Evolutionary conservation across 2,113 vertebrate genomes (phyloP).

Genomic region (Axis porcinus): DNA sequence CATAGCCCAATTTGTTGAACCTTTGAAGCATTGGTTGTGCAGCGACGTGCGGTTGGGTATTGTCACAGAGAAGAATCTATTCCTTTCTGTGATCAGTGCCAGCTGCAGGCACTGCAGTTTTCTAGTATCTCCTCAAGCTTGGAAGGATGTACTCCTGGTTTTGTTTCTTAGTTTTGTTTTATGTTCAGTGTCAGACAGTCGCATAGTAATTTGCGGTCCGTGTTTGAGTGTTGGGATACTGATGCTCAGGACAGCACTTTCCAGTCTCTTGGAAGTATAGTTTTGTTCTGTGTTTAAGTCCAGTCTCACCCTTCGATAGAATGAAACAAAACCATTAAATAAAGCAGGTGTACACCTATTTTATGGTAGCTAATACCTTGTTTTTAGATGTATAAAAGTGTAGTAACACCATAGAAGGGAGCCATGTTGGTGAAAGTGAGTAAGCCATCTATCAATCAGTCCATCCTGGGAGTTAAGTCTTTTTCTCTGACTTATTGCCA

Average conservation of each 20-base stretch:
- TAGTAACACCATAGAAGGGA: neutral
- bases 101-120: neutral
- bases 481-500: slow-evolving; percentile 49
- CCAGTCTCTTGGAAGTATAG: neutral
- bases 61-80: neutral
- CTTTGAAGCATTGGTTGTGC: neutral
- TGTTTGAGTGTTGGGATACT: neutral
- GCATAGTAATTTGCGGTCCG: neutral
- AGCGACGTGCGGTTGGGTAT: neutral
- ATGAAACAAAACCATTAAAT: neutral
- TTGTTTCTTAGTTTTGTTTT: neutral
- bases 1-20: neutral
- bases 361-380: neutral
- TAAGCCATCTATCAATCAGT: slow-evolving; percentile 27
- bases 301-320: neutral
- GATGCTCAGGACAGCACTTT: neutral
- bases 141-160: rapidly evolving
- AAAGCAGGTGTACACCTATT: neutral
- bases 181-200: neutral
- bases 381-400: neutral
- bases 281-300: neutral
- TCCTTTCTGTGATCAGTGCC: neutral
- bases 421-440: slow-evolving; percentile 19
- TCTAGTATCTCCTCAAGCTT: neutral
- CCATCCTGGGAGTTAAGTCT: slow-evolving; percentile 48